phyloP scores from a whole-genome alignment of 2,888 invertebrate species.

The Apamea epomidion region DNA sequence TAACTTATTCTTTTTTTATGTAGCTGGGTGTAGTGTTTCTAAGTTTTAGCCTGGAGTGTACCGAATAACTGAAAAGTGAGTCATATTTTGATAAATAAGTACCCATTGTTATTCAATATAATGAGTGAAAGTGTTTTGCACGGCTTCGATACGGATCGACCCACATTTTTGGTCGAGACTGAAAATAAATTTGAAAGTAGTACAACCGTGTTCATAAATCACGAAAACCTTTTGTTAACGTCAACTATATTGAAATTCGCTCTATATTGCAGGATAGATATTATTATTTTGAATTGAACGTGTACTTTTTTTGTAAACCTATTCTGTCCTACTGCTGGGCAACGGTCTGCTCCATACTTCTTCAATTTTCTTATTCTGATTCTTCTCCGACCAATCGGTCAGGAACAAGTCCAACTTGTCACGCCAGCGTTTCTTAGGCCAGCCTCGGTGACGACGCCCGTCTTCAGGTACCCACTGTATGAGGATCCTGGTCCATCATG shows the following conservation, averaged over 20 bases:
- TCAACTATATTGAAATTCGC: constrained; percentile 2
- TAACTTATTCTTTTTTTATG: background rate
- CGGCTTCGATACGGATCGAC: background rate
- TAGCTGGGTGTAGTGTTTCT: constrained; percentile 20
- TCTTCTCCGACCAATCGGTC: no score
- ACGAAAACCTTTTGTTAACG: background rate
- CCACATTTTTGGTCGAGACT: background rate
- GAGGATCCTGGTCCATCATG: no score
- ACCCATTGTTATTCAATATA: constrained; percentile 19
- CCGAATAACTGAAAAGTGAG: constrained; percentile 39
- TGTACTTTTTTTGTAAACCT: background rate
- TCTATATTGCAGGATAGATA: background rate
- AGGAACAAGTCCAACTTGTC: no score
- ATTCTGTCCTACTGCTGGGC: no score
- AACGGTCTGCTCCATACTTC: no score
- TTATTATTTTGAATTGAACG: background rate
- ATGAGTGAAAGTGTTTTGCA: constrained; percentile 36
- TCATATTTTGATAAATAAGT: constrained; percentile 22
- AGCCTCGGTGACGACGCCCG: no score
- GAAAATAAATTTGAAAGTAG: background rate
- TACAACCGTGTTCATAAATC: background rate
- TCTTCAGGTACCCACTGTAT: no score
- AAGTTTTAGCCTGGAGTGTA: constrained; percentile 6
- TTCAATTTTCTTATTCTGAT: no score
- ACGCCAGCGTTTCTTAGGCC: no score